phyloP scores from a whole-genome alignment of 2,888 invertebrate genomes.

The Coenonympha arcania region DNA sequence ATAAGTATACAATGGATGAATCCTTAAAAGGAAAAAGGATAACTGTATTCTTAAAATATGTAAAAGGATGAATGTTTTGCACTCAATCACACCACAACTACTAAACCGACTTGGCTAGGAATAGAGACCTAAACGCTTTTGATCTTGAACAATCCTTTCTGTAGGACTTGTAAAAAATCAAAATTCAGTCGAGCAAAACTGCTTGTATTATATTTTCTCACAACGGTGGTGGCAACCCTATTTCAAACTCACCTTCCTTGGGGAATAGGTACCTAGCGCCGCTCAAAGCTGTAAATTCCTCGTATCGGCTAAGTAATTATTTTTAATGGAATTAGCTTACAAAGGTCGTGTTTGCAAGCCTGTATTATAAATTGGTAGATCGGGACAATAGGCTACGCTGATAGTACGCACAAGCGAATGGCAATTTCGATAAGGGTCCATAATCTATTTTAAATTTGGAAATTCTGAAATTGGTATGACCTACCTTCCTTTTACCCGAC shows the following conservation, averaged over 20 bases:
- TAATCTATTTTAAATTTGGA: neutral
- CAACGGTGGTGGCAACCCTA: neutral
- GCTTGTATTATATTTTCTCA: neutral
- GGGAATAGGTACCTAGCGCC: slow-evolving; percentile 17
- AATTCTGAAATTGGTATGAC: neutral
- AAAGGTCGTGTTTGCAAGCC: slow-evolving; percentile 7
- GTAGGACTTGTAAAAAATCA: too few species aligned
- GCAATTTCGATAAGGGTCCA: neutral
- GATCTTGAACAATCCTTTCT: too few species aligned
- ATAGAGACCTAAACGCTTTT: too few species aligned
- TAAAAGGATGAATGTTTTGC: too few species aligned
- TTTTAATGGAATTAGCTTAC: slow-evolving; percentile 23
- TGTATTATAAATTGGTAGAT: slow-evolving; percentile 17
- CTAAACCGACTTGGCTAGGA: too few species aligned
- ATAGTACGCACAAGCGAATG: neutral
- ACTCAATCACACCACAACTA: too few species aligned
- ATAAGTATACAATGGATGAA: too few species aligned
- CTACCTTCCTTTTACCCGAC: too few species aligned
- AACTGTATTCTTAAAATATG: too few species aligned
- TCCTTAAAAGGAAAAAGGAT: too few species aligned
- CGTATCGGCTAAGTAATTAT: slow-evolving; percentile 26
- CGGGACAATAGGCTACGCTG: slow-evolving; percentile 5
- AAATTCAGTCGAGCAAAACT: too few species aligned
- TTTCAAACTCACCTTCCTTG: slow-evolving; percentile 4
- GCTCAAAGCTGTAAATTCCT: slow-evolving; percentile 21